phyloP scores from a whole-genome alignment of 1,140 invertebrate species.

The Temnothorax nylanderi region DNA sequence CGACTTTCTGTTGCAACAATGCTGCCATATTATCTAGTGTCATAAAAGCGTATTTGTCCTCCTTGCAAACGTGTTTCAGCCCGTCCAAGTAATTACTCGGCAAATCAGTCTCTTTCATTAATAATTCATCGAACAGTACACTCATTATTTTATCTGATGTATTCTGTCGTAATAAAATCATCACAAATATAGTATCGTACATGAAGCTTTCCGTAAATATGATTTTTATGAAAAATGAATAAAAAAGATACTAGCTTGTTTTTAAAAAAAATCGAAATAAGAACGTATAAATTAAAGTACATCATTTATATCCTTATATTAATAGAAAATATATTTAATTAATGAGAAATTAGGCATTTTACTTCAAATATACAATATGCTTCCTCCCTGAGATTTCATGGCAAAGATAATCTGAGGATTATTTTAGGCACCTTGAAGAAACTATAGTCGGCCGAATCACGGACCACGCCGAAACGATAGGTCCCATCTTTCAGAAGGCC shows the following conservation, averaged over 20 bases:
- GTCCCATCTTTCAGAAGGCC: conserved; percentile 81
- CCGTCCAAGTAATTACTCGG: conserved; percentile 81
- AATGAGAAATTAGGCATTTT: background rate
- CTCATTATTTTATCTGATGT: conserved; percentile 76
- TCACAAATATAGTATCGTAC: background rate
- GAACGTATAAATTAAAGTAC: background rate
- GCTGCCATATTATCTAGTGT: conserved; percentile 79
- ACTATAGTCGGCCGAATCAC: conserved; percentile 80
- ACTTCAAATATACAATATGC: background rate
- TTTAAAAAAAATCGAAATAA: background rate
- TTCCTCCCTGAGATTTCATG: background rate
- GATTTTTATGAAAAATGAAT: background rate
- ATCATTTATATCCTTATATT: background rate
- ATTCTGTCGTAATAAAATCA: conserved; percentile 69
- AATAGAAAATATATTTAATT: background rate
- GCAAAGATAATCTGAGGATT: background rate
- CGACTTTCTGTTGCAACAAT: conserved; percentile 75
- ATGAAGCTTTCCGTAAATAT: background rate
- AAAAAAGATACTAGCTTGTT: background rate
- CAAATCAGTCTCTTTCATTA: conserved; percentile 72
- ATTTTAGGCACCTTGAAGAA: conserved; percentile 80
- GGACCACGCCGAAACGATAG: conserved; percentile 80
- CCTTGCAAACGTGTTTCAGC: conserved; percentile 76
- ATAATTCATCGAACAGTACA: conserved; percentile 75
- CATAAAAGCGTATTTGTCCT: conserved; percentile 83